Evolutionary conservation across 2,113 vertebrate genomes (phyloP).

Genomic region (Balaeniceps rex): DNA sequence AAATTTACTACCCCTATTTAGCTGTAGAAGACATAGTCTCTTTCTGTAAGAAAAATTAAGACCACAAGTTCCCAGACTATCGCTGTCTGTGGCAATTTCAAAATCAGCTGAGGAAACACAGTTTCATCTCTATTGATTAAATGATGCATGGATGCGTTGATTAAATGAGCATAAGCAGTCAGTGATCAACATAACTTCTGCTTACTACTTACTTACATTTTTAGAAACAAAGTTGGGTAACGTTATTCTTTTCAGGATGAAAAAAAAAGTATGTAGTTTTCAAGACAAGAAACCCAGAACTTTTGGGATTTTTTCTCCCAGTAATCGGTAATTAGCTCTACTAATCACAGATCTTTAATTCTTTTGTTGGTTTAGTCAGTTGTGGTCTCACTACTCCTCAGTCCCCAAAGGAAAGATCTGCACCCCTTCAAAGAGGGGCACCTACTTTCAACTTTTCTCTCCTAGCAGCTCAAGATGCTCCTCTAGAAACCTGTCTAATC

Average conservation of each 20-base stretch:
- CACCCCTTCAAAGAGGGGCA: not conserved
- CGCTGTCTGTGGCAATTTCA: not conserved
- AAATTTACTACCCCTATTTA: not conserved
- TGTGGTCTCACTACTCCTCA: not conserved
- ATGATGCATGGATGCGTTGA: not conserved
- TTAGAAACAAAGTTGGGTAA: not conserved
- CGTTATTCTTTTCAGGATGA: not conserved
- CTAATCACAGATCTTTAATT: not conserved
- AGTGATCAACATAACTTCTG: not conserved
- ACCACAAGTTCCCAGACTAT: not conserved
- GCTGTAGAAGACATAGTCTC: not conserved
- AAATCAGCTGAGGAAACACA: not conserved
- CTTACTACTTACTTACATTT: not conserved
- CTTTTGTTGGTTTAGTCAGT: not conserved
- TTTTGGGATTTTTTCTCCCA: not conserved
- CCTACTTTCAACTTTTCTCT: not conserved
- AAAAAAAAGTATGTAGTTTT: not conserved
- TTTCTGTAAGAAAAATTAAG: not conserved
- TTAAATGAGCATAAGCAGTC: not conserved
- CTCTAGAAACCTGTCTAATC: not conserved
- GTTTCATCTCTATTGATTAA: not conserved
- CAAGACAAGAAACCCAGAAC: not conserved
- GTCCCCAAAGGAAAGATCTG: not conserved
- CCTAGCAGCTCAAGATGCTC: not conserved
- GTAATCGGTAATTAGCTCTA: rapidly evolving